Evolutionary conservation across 2,888 invertebrate genomes (phyloP).

Genomic region (Amphipyra berbera): DNA sequence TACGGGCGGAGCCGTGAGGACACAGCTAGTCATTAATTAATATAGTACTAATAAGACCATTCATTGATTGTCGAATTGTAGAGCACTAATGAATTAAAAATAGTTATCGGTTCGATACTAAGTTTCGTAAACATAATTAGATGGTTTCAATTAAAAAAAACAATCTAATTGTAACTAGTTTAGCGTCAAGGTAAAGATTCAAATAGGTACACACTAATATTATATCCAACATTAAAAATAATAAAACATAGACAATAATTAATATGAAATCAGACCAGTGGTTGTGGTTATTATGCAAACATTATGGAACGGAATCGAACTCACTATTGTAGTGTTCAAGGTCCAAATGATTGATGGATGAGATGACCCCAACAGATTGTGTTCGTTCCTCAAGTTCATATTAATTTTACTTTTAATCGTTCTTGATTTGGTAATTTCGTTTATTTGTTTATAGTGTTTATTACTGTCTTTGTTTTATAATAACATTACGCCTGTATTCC

Average conservation of each 20-base stretch:
- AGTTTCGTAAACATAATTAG: not conserved
- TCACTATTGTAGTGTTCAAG: constrained; percentile 67
- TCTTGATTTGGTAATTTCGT: constrained; percentile 47
- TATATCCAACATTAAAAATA: constrained; percentile 10
- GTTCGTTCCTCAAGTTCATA: constrained; percentile 77
- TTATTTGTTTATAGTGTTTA: constrained; percentile 17
- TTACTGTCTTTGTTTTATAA: too few relatives aligned
- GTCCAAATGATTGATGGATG: constrained; percentile 78
- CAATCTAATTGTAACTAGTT: constrained; percentile 23
- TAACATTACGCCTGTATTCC: too few relatives aligned
- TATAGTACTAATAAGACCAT: too few relatives aligned
- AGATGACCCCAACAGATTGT: constrained; percentile 79
- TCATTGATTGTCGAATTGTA: too few relatives aligned
- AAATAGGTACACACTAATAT: constrained; percentile 1
- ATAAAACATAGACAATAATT: constrained; percentile 55
- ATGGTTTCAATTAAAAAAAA: constrained; percentile 23
- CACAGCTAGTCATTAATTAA: too few relatives aligned
- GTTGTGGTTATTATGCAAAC: constrained; percentile 57
- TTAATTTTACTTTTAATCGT: constrained; percentile 73
- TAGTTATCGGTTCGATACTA: not conserved
- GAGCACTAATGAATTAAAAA: constrained; percentile 15
- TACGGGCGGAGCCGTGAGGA: too few relatives aligned
- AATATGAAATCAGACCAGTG: constrained; percentile 58
- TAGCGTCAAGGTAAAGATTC: constrained; percentile 31
- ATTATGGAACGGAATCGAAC: constrained; percentile 56